Conservation (phyloP, 2,113 vertebrate species). For the Ammospiza nelsoni region DNA sequence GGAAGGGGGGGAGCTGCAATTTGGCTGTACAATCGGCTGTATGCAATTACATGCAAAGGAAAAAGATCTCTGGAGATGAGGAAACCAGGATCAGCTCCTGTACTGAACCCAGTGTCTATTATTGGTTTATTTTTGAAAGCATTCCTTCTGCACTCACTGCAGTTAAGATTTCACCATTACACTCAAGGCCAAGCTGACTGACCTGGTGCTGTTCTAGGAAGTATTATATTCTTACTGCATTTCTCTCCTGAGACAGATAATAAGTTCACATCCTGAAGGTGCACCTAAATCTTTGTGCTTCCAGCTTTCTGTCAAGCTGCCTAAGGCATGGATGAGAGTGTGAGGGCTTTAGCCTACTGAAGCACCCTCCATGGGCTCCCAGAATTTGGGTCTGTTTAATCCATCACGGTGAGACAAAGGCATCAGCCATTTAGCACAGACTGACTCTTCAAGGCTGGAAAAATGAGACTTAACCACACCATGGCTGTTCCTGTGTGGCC, state of each 20-base stretch:
- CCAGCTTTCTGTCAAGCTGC: not conserved
- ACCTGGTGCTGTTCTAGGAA: slow-evolving; percentile 52
- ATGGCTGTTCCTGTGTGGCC: slow-evolving; percentile 5
- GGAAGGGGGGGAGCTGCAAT: not conserved
- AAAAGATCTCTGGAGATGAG: not conserved
- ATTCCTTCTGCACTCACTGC: not conserved
- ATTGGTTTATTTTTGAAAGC: slow-evolving; percentile 9
- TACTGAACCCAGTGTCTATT: not conserved
- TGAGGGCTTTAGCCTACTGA: not conserved
- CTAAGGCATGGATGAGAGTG: not conserved
- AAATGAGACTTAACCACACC: not conserved
- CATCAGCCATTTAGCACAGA: not conserved
- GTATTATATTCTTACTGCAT: slow-evolving; percentile 45
- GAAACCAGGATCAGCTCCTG: not conserved
- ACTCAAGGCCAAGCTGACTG: not conserved
- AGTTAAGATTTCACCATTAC: slow-evolving; percentile 32
- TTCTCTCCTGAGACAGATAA: not conserved
- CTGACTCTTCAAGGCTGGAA: not conserved
- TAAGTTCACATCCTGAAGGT: slow-evolving; percentile 34
- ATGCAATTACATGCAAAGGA: not conserved
- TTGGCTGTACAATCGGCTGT: not conserved
- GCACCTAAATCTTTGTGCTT: slow-evolving; percentile 29
- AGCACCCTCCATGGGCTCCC: not conserved
- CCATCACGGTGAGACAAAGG: not conserved
- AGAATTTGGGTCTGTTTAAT: not conserved